Conservation (phyloP, 2,113 vertebrate genomes). For the Clarias macrocephalus region DNA sequence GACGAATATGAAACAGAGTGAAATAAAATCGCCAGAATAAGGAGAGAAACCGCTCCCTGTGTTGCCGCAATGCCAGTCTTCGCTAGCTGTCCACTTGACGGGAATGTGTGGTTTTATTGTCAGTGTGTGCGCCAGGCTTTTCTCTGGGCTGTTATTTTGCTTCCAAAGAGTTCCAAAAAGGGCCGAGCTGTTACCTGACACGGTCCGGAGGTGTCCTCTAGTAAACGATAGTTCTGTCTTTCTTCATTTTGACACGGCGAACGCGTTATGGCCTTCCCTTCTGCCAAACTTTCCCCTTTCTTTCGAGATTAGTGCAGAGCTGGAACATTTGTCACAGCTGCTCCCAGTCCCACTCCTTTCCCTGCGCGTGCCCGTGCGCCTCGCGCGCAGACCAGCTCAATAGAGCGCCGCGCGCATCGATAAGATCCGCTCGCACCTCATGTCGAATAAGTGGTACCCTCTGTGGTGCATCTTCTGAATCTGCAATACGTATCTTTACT, state of each 20-base stretch:
- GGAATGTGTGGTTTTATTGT: constrained; percentile 76
- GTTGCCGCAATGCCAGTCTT: constrained; percentile 51
- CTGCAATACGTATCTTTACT: no score
- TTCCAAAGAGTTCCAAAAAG: constrained; percentile 66
- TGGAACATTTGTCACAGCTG: constrained; percentile 65
- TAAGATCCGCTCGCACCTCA: constrained; percentile 63
- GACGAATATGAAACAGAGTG: constrained; percentile 20
- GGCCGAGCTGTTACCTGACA: constrained; percentile 47
- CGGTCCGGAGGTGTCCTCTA: constrained; percentile 41
- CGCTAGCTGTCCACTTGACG: constrained; percentile 67
- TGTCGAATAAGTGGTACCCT: background rate
- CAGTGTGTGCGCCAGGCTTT: constrained; percentile 70
- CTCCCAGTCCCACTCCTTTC: constrained; percentile 61
- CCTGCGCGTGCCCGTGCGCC: constrained; percentile 53
- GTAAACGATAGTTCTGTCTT: constrained; percentile 25
- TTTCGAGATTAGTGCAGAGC: constrained; percentile 62
- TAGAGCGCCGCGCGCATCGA: constrained; percentile 65
- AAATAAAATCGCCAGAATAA: constrained; percentile 18
- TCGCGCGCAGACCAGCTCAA: constrained; percentile 68
- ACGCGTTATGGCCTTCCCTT: constrained; percentile 48
- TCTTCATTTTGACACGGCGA: constrained; percentile 32
- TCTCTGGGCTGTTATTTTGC: constrained; percentile 67
- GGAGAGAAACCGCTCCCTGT: background rate
- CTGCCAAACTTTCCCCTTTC: constrained; percentile 61
- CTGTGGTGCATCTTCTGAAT: background rate